Evolutionary conservation across 2,888 invertebrate genomes (phyloP).

Genomic region (Agrochola macilenta): DNA sequence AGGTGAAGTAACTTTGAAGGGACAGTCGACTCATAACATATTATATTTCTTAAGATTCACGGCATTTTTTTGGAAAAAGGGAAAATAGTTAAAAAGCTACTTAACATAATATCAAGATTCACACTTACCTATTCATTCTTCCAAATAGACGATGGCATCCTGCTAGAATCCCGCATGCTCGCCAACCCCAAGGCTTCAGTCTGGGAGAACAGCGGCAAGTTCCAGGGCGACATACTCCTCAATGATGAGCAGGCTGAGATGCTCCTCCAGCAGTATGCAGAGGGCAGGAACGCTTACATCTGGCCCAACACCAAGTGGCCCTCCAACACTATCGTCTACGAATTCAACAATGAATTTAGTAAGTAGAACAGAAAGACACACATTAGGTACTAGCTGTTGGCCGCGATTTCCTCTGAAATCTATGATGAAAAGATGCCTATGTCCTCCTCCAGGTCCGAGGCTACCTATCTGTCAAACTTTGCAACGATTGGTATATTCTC

Average conservation of each 20-base stretch:
- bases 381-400: neutral
- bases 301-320: conserved; percentile 76
- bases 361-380: conserved; percentile 23
- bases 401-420: neutral
- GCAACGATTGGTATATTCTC: neutral
- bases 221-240: conserved; percentile 78
- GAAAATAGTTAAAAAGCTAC: neutral
- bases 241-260: conserved; percentile 71
- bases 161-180: conserved; percentile 66
- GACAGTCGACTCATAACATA: neutral
- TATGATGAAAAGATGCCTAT: neutral
- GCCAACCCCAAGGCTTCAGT: conserved; percentile 63
- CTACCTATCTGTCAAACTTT: neutral
- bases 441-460: neutral
- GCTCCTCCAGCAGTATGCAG: conserved; percentile 71
- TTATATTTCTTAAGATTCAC: no score
- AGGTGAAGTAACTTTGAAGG: neutral
- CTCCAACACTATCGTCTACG: conserved; percentile 69
- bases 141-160: conserved; percentile 63
- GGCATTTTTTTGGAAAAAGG: neutral
- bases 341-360: conserved; percentile 72
- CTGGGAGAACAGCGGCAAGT: conserved; percentile 79
- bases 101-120: neutral
- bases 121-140: neutral
- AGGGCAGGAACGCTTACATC: conserved; percentile 73